Base-by-base conservation (phyloP, 2,888 invertebrate genomes). In the Rhyacophila evoluta region DNA sequence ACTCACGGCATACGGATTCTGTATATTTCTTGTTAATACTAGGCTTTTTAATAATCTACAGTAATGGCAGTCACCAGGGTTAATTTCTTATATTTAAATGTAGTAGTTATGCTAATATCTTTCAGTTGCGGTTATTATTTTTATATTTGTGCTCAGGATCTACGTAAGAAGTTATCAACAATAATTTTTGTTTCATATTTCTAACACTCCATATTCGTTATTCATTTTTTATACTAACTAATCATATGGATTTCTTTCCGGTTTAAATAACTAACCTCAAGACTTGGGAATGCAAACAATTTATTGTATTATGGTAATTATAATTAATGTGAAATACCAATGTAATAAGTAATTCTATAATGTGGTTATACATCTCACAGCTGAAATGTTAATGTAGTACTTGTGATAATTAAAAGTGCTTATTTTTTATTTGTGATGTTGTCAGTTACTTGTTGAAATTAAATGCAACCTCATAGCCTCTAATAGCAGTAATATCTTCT, bases 141-240 rank as follows among this genome's bases (percentile, higher is more conserved):
- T 19, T 55, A 55, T 55, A 55, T 55, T 25, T 55, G 55, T 55
- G 55, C 55, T 10, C 55, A 55, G 55, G 55, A 55, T 25, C 25
- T 55, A 55, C 25, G 55, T 55, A 55, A 55, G 55, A 55, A 55
- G 55, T 55, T 25, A 55, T 55, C 25, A 55, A 55, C 15, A 55
- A 55, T 55, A 55, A n/a, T 55, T 55, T 19, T 25, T 55, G 25
- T 55, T 55, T 55, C 55, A 55, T 55, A 19, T 4, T 55, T 55
- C 25, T 55, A 55, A 55, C 55, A 55, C 8, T 25, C 19, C 55
- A 55, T 55, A 8, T 55, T 55, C 29, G 29, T 2, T 33, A 6
- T 2, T 2, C 29, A 33, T 33, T 33, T 33, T 33, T 33, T 33
- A 4, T 33, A 33, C 29, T 33, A 33, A 33, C 29, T 33, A n/a